Base-by-base conservation (phyloP, 2,888 invertebrate genomes). In the Eristalis pertinax region DNA sequence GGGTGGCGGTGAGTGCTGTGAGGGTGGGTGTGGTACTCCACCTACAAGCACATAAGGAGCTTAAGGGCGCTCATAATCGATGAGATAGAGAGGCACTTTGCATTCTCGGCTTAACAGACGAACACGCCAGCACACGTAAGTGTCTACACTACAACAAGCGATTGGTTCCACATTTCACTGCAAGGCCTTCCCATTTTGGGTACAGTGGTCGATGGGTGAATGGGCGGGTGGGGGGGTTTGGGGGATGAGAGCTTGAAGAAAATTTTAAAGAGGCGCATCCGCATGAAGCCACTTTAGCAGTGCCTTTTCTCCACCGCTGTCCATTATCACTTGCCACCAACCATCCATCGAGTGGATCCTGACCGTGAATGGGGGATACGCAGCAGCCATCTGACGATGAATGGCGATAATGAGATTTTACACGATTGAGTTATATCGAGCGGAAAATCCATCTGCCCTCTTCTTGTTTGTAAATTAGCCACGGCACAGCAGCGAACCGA, bases 391-490 rank as follows among this genome's bases (percentile, higher is more conserved):
- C 4, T 50, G 43, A 1, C 26, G 26, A 60, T 32, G 38, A 69
- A 58, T 63, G 62, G 67, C 24, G 64, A 75, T 79, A 87, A 87
- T 87, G 78, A 72, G 75, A 79, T 83, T 84, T 79, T 83, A 72
- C 65, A 70, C 74, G 77, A 68, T 76, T 81, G 43, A 65, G 63
- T 73, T 32, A 70, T 76, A 81, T 64, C 79, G 63, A 70, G 68
- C 41, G 68, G 75, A 68, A 65, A 75, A 76, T 50, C 50, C 60
- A 32, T 41, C 19, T 19, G 13, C 10, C n/a, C n/a, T n/a, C n/a
- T n/a, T n/a, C n/a, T n/a, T 26, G 26, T 4, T 19, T 26, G 43
- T 38, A 70, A 58, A 58, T 60, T 76, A 19, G 60, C 50, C 68
- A n/a, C 50, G 35, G 15, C 50, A 15, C 60, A 1, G 68, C 62